Percentiles rank a stretch among this genome's conserved stretches.
Evolutionary conservation across 2,113 vertebrate genomes (phyloP).

Genomic region (Mola mola): DNA sequence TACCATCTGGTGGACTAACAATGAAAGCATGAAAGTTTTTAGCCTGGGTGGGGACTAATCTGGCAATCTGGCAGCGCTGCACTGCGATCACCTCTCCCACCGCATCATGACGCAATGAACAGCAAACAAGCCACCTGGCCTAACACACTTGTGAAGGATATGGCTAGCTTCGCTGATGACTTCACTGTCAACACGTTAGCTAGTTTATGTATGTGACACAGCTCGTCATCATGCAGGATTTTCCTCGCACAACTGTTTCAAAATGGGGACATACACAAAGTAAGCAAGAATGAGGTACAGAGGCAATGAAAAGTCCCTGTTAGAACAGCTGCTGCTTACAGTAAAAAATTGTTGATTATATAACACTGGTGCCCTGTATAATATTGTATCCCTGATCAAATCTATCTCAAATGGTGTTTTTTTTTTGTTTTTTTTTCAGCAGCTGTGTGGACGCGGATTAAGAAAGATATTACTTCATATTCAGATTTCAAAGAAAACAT

Average conservation of each 20-base stretch:
- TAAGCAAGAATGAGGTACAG: constrained; percentile 44
- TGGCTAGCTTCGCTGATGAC: not conserved
- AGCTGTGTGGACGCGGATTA: constrained; percentile 26
- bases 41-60: constrained; percentile 23
- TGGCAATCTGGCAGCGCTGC: constrained; percentile 19
- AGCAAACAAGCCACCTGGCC: constrained; percentile 33
- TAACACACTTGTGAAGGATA: constrained; percentile 35
- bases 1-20: constrained; percentile 23
- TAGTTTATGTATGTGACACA: constrained; percentile 42
- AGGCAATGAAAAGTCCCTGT: constrained; percentile 47
- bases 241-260: constrained; percentile 66
- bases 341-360: no score
- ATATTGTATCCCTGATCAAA: no score
- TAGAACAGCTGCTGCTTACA: constrained; percentile 56
- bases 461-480: constrained; percentile 21
- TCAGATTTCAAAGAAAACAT: no score
- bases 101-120: constrained; percentile 48
- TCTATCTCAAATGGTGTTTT: no score
- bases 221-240: constrained; percentile 39
- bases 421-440: constrained; percentile 36
- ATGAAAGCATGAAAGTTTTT: constrained; percentile 4
- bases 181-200: constrained; percentile 33
- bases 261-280: constrained; percentile 48
- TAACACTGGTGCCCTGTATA: no score
- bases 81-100: constrained; percentile 9